phyloP scores from a whole-genome alignment of 2,888 invertebrate genomes.

The Acleris literana region DNA sequence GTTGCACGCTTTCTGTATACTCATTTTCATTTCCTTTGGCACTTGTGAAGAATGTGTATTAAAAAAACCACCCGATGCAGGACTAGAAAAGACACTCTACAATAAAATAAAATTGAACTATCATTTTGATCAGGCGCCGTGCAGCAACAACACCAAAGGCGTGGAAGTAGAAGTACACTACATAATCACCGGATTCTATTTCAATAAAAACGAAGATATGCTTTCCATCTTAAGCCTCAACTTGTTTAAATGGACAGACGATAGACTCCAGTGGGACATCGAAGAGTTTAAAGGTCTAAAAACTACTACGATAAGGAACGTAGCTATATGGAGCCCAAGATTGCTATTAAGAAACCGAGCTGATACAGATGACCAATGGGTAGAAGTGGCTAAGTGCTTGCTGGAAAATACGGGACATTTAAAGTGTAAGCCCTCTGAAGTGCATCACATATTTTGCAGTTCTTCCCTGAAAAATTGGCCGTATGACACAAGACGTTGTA shows the following conservation, averaged over 20 bases:
- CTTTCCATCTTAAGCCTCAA: constrained; percentile 39
- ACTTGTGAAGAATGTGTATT: constrained; percentile 4
- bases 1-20: constrained; percentile 1
- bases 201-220: constrained; percentile 6
- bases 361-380: neutral
- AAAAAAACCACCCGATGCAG: constrained; percentile 7
- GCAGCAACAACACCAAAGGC: neutral
- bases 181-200: neutral
- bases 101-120: constrained; percentile 1
- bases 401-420: constrained; percentile 13
- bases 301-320: constrained; percentile 18
- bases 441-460: neutral
- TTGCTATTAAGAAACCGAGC: constrained; percentile 20
- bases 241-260: constrained; percentile 46
- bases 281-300: constrained; percentile 46
- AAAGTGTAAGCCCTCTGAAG: neutral
- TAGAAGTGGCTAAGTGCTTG: neutral
- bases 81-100: constrained; percentile 12
- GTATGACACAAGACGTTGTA: constrained; percentile 20
- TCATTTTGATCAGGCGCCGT: neutral
- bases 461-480: constrained; percentile 23
- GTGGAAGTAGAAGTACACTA: constrained; percentile 10
- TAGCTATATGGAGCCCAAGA: constrained; percentile 47
- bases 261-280: constrained; percentile 53
- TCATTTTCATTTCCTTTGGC: neutral